Base-by-base conservation (phyloP, 1,140 invertebrate species). In the Anoplophora glabripennis region DNA sequence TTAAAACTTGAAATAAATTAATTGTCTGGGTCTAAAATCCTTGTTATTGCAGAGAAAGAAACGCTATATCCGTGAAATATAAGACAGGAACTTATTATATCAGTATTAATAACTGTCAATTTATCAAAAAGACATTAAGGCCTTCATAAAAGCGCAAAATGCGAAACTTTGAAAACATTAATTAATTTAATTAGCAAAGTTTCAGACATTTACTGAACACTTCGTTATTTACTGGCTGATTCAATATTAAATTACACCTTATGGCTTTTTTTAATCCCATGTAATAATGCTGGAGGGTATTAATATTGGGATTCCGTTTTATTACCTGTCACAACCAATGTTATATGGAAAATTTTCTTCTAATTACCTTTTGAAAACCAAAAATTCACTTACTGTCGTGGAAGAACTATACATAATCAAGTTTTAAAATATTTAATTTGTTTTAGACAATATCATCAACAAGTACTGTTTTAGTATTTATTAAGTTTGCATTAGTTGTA, bases 181-280 rank as follows among this genome's bases (percentile, higher is more conserved):
- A 70, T 70, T 70, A 68, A 68, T 66, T 68, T 70, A 67, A 70
- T 70, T 70, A 68, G 63, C 57, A 64, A 70, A 70, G 63, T 70
- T 70, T 68, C 45, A 12, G 65, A 64, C 63, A 60, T 64, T 67
- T 64, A 67, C 63, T 40, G 57, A 53, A 51, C 60, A 21, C 44
- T 64, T 59, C 48, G 57, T 67, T 65, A 69, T 69, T 69, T 69
- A 69, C 65, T 59, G 63, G 56, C 51, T 42, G n/a, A 41, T 54
- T 12, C 57, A 53, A 63, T 66, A 65, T 63, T 61, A 64, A 44
- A 57, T 64, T 64, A 61, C 54, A 61, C 56, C 44, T 59, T 59
- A 42, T 51, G 45, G 40, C 48, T 33, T 33, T 21, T 59, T 58
- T 54, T 54, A 42, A 53, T 54, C 52, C 35, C 18, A 8, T 41